phyloP scores from a whole-genome alignment of 2,113 vertebrate species.

The Leucosticte australis region DNA sequence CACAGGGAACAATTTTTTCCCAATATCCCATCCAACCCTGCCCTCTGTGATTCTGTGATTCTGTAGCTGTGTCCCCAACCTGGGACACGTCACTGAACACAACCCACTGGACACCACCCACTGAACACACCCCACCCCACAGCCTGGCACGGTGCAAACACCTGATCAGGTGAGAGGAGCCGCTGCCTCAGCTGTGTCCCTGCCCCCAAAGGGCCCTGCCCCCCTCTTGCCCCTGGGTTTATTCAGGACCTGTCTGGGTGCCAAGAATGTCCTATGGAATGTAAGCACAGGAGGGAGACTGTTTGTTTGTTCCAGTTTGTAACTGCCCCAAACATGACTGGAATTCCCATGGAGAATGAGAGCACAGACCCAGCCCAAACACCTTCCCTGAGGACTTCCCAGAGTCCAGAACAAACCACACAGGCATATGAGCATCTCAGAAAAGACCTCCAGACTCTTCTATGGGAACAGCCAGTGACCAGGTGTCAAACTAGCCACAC shows the following conservation, averaged over 20 bases:
- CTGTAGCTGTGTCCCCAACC: neutral
- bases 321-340: neutral
- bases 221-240: neutral
- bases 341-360: neutral
- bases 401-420: neutral
- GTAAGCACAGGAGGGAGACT: neutral
- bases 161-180: neutral
- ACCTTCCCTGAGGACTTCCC: neutral
- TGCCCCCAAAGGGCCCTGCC: neutral
- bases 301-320: neutral
- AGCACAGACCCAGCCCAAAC: neutral
- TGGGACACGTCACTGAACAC: neutral
- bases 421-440: neutral
- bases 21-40: rapidly evolving
- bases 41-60: neutral
- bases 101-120: neutral
- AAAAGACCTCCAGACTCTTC: neutral
- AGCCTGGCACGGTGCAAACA: neutral
- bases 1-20: neutral
- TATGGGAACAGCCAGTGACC: neutral
- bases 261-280: neutral
- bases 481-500: neutral
- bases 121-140: neutral
- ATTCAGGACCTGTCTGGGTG: neutral
- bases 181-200: rapidly evolving